phyloP scores from a whole-genome alignment of 2,797 vertebrate species.

The Diglossa cyanea region DNA sequence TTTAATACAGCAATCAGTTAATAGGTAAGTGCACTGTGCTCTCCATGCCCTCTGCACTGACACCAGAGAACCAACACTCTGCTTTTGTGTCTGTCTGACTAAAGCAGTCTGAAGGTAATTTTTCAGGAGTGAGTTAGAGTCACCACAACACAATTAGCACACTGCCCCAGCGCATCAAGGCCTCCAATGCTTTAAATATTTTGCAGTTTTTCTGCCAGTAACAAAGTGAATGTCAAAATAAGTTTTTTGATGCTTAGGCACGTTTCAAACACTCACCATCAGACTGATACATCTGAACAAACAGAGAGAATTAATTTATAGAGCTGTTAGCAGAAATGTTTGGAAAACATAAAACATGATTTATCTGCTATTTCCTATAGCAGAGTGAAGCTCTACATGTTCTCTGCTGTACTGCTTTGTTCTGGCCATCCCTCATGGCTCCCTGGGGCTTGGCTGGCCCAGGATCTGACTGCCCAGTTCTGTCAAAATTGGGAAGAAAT shows the following conservation, averaged over 20 bases:
- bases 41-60: not conserved
- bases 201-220: not conserved
- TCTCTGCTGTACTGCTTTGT: not conserved
- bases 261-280: not conserved
- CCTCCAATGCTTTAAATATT: not conserved
- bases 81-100: not conserved
- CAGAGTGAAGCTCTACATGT: not conserved
- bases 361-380: not conserved
- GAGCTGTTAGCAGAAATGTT: not conserved
- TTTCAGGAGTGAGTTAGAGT: not conserved
- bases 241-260: not conserved
- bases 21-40: fast-evolving
- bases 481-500: not conserved
- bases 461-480: not conserved
- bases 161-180: not conserved
- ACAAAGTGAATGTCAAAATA: not conserved
- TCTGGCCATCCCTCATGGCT: fast-evolving
- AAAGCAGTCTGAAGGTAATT: not conserved
- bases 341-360: not conserved
- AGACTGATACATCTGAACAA: not conserved
- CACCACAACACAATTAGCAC: not conserved
- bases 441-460: not conserved
- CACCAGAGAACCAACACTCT: not conserved
- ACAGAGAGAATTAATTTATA: not conserved
- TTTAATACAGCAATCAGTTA: not conserved